Evolutionary conservation across 2,888 invertebrate species (phyloP), one percentile per base, ranked within the genome.

Genomic region (Listrodromus nycthemerus): DNA sequence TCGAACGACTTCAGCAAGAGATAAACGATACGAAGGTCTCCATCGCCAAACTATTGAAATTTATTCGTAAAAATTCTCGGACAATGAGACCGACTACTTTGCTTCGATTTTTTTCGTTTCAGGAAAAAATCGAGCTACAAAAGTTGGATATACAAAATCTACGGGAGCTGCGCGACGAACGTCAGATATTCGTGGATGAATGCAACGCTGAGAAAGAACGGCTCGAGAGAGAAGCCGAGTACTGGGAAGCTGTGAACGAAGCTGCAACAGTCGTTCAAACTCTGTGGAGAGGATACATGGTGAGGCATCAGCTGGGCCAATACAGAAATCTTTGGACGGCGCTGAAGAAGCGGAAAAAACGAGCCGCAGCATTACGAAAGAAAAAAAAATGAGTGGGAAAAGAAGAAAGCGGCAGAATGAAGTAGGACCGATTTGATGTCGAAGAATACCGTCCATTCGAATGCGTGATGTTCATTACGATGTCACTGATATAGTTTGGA

Each of bases 211-310:
- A 89, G 41, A 86, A 87, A 37, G 83, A 84, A 61, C 71, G 71
- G 50, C 77, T 85, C 0, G 67, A 84, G 13, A 78, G 80, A 0
- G 88, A 89, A 82, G 73, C 76, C 21, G 86, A 88, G 48, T 88
- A 90, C 33, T 83, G 77, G 85, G 52, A 75, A 8, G 85, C 74
- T 4, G 77, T 91, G 21, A 73, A 91, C 70, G 76, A 61, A 48
- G 88, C 89, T 8, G 92, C 92, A 6, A 88, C 86, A 0, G n/a
- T 88, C 4, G 90, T 92, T 83, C 92, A 92, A 85, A 80, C 89
- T 4, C 3, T 84, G 6, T 91, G 91, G 91, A 87, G 88, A 83
- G 91, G 92, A n/a, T 87, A 89, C 76, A 91, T 92, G 90, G 92
- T 91, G 0, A 88, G 91, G 24, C 87, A 89, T 10, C 70, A 88